Evolutionary conservation across 2,888 invertebrate genomes (phyloP).

Genomic region (Coenonympha glycerion): DNA sequence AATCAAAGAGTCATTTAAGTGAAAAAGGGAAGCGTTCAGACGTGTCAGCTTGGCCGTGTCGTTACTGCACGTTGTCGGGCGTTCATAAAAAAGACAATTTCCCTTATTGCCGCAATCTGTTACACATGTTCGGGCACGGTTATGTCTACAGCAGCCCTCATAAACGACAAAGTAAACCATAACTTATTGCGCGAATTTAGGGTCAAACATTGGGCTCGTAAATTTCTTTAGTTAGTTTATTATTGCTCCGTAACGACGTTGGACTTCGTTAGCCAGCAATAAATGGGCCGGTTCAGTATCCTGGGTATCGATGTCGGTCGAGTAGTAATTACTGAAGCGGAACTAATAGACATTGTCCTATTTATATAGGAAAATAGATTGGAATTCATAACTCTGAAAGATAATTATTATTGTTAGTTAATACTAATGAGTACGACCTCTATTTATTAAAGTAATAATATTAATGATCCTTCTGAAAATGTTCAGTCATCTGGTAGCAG

Average conservation of each 20-base stretch:
- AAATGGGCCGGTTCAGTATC: background rate
- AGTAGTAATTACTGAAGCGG: no score
- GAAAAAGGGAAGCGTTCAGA: slow-evolving; percentile 32
- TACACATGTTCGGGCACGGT: slow-evolving; percentile 68
- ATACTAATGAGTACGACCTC: no score
- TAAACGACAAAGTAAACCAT: slow-evolving; percentile 76
- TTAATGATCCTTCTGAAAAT: no score
- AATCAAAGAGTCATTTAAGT: slow-evolving; percentile 18
- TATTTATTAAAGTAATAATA: no score
- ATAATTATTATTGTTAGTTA: no score
- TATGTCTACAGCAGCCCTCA: slow-evolving; percentile 69
- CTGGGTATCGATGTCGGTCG: no score
- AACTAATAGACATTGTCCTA: no score
- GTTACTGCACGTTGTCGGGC: slow-evolving; percentile 66
- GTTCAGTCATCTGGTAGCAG: no score
- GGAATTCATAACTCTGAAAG: no score
- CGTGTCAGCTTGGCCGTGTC: slow-evolving; percentile 40
- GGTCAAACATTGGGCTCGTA: slow-evolving; percentile 66
- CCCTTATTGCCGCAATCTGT: slow-evolving; percentile 75
- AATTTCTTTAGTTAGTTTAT: slow-evolving; percentile 52
- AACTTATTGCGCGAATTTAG: slow-evolving; percentile 73
- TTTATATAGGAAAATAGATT: no score
- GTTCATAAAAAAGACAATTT: slow-evolving; percentile 76
- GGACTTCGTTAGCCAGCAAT: slow-evolving; percentile 6
- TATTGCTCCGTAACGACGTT: slow-evolving; percentile 19